These are phyloP conservation scores for Oenanthe oenanthe DNA, from an alignment of 2,113 vertebrate species.

Conservation along the genomic window DNA sequence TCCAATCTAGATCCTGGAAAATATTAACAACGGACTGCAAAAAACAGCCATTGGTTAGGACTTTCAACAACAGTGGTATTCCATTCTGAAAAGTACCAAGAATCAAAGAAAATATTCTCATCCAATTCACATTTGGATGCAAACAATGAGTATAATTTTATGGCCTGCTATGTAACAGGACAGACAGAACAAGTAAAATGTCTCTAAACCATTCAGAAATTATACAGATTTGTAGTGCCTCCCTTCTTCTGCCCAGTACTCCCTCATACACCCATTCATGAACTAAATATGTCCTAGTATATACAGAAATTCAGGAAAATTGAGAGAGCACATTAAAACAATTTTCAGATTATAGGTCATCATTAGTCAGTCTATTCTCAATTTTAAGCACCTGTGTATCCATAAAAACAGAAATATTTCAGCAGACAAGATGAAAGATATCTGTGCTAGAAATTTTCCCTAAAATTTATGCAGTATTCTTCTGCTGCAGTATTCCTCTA, in stretches of 20 bases:
- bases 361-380: neutral
- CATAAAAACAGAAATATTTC: neutral
- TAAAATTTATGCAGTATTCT: neutral
- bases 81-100: neutral
- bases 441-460: neutral
- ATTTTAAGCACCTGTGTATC: neutral
- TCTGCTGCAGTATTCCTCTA: neutral
- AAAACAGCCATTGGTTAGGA: neutral
- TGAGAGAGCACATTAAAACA: neutral
- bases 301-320: neutral
- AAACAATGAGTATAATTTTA: neutral
- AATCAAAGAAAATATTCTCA: neutral
- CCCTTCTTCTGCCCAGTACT: neutral
- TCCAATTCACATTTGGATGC: neutral
- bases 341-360: neutral
- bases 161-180: neutral
- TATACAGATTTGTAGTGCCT: neutral
- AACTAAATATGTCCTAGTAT: neutral
- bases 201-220: neutral
- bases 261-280: neutral
- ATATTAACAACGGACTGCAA: neutral
- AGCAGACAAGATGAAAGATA: rapidly evolving
- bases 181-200: neutral
- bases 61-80: neutral
- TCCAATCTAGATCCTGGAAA: neutral